These are phyloP conservation scores for Mustela lutreola DNA, from an alignment of 2,113 vertebrate genomes.

Conservation along the genomic window DNA sequence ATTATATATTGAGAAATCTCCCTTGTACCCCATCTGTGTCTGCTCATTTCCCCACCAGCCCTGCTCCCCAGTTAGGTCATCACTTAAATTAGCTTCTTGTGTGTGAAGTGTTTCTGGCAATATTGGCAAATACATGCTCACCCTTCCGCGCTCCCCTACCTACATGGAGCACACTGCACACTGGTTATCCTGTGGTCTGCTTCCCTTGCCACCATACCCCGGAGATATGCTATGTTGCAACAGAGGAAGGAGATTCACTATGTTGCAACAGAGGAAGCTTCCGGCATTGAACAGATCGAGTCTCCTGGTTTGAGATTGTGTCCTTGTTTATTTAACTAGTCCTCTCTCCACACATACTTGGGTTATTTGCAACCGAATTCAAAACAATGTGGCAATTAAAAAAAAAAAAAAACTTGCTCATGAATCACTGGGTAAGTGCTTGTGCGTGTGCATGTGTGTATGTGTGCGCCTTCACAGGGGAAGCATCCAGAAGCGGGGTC, in stretches of 20 bases:
- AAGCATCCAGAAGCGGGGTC: background rate
- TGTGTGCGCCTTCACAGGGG: too few relatives aligned
- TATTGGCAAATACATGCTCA: background rate
- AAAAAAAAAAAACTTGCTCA: background rate
- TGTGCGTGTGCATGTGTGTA: too few relatives aligned
- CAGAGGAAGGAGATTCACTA: background rate
- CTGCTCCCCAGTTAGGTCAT: background rate
- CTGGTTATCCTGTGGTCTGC: too few relatives aligned
- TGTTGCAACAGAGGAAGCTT: background rate
- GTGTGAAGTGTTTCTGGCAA: background rate
- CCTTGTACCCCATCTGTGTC: background rate
- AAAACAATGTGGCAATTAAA: background rate
- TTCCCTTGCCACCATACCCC: too few relatives aligned
- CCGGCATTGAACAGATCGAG: background rate
- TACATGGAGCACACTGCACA: background rate
- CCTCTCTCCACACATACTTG: background rate
- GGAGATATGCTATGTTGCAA: background rate
- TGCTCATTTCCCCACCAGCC: background rate
- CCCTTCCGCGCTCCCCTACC: background rate
- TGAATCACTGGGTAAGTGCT: too few relatives aligned
- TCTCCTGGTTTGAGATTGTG: background rate
- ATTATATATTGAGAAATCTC: background rate
- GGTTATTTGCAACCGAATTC: background rate
- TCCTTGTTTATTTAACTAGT: background rate
- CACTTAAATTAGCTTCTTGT: background rate